These are phyloP conservation scores for Caenorhabditis sinica DNA, from an alignment of 2,888 invertebrate species.

Conservation along the genomic window DNA sequence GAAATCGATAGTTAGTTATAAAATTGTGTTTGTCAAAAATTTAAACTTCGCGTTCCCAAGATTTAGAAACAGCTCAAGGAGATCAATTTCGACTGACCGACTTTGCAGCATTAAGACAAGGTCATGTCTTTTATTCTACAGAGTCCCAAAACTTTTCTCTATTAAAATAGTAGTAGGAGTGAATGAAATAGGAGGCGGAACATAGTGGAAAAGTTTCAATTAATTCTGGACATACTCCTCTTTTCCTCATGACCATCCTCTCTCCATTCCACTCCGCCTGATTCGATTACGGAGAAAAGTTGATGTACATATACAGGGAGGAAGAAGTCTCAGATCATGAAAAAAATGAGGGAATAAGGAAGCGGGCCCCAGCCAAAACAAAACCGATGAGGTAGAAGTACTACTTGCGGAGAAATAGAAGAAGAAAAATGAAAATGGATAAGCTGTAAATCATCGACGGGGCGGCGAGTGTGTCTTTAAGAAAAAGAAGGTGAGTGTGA, in stretches of 20 bases:
- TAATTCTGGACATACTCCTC: constrained; percentile 47
- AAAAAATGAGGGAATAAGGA: neutral
- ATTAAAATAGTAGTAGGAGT: neutral
- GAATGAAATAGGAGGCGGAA: constrained; percentile 8
- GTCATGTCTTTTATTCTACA: neutral
- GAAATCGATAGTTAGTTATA: no score
- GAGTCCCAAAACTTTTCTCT: constrained; percentile 5
- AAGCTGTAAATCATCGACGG: constrained; percentile 38
- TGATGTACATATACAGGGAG: constrained; percentile 16
- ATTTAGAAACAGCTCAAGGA: no score
- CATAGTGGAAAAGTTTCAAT: constrained; percentile 30
- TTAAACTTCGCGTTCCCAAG: no score
- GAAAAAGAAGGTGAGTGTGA: constrained; percentile 21
- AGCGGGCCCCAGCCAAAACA: neutral
- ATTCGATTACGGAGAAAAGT: constrained; percentile 50
- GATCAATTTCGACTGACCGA: neutral
- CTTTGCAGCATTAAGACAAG: neutral
- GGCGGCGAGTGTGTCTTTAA: constrained; percentile 16
- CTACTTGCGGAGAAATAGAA: constrained; percentile 12
- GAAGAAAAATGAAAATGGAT: constrained; percentile 21
- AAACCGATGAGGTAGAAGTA: constrained; percentile 2
- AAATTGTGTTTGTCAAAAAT: no score
- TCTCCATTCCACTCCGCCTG: constrained; percentile 24
- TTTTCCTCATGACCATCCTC: constrained; percentile 33
- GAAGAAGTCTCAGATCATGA: constrained; percentile 4